A percentile compares a stretch with the other conserved stretches of the same genome.
Evolutionary conservation across 2,797 vertebrate species (phyloP).

Genomic region (Notolabrus celidotus): DNA sequence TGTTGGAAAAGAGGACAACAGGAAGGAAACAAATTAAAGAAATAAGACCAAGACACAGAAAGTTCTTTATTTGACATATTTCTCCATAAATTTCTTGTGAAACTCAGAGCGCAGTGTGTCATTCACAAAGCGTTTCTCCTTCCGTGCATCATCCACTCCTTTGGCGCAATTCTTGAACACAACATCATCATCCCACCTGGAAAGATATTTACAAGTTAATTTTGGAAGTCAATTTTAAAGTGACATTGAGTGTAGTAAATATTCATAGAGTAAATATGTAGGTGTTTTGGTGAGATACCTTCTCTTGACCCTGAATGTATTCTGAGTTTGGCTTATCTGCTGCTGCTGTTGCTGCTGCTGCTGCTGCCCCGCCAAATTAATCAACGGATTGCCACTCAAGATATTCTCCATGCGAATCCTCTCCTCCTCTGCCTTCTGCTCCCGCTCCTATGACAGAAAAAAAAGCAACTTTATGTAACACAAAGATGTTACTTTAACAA

Average conservation of each 20-base stretch:
- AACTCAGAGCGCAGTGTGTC: conserved; percentile 98
- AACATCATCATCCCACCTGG: conserved; percentile 98
- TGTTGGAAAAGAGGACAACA: background rate
- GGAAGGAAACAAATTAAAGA: background rate
- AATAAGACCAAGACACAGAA: conserved; percentile 6
- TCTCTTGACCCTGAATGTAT: conserved; percentile 95
- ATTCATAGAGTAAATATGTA: no score
- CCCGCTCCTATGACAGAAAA: conserved; percentile 88
- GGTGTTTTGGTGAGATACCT: conserved; percentile 83
- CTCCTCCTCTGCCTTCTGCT: conserved; percentile 98
- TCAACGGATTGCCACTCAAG: conserved; percentile 95
- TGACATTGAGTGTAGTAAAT: background rate
- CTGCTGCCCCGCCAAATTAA: conserved; percentile 92
- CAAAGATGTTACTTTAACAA: background rate
- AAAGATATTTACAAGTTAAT: conserved; percentile 33
- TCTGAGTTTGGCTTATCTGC: conserved; percentile 79
- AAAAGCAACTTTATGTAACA: conserved; percentile 13
- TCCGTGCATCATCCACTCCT: conserved; percentile 95
- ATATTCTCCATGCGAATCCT: conserved; percentile 99
- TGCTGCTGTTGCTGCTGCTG: conserved; percentile 77
- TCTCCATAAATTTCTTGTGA: conserved; percentile 99
- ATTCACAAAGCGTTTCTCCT: conserved; percentile 97
- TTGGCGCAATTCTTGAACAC: conserved; percentile 98
- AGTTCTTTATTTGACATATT: conserved; percentile 94
- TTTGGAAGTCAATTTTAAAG: background rate